phyloP scores from a whole-genome alignment of 2,113 vertebrate species.

The Sturnira hondurensis region DNA sequence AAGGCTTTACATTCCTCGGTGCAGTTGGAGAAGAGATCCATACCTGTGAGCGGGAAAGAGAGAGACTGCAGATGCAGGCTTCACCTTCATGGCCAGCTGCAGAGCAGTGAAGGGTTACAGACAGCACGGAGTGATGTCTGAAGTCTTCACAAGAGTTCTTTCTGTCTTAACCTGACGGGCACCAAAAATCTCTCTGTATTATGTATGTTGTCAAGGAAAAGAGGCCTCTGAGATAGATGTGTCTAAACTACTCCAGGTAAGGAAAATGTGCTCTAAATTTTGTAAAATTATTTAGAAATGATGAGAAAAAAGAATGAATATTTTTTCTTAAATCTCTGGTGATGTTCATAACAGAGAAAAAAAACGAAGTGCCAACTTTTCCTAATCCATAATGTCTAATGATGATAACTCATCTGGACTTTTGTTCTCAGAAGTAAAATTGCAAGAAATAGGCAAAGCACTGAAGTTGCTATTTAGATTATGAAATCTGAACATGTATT shows the following conservation, averaged over 20 bases:
- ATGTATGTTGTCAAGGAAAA: neutral
- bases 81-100: constrained; percentile 24
- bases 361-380: rapidly evolving
- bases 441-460: neutral
- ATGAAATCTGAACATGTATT: neutral
- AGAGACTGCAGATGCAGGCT: constrained; percentile 64
- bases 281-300: neutral
- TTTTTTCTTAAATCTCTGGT: neutral
- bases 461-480: neutral
- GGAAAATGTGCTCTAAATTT: neutral
- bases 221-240: neutral
- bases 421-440: neutral
- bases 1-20: constrained; percentile 99
- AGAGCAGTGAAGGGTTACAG: neutral
- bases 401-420: neutral
- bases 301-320: neutral
- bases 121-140: neutral
- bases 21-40: constrained; percentile 99
- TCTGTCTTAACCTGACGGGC: neutral
- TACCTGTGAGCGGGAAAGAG: constrained; percentile 82
- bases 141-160: neutral
- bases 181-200: neutral
- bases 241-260: neutral
- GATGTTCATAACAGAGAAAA: neutral
- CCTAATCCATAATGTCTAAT: neutral